A percentile compares a stretch with the other conserved stretches of the same genome.
phyloP scores from a whole-genome alignment of 1,140 invertebrate species.

The Dendroctonus valens region DNA sequence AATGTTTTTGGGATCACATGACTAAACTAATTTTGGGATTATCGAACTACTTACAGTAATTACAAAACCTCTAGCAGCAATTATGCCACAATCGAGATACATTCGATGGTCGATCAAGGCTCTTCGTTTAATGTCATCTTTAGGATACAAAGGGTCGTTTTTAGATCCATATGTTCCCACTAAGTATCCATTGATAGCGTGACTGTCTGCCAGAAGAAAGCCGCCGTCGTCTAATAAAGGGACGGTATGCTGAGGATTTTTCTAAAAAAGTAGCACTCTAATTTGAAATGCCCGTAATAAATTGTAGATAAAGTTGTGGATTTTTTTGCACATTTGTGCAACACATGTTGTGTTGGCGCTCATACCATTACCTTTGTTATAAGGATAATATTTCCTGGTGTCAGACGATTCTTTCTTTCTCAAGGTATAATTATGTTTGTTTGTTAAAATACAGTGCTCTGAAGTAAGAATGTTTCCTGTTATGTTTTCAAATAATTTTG shows the following conservation, averaged over 20 bases:
- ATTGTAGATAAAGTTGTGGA: no score
- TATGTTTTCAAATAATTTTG: no score
- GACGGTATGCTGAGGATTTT: conserved; percentile 67
- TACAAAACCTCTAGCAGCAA: conserved; percentile 47
- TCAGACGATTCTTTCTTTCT: no score
- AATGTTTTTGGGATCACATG: not conserved
- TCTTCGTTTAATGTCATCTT: conserved; percentile 51
- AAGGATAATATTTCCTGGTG: no score
- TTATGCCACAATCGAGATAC: conserved; percentile 55
- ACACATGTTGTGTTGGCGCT: no score
- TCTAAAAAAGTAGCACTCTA: conserved; percentile 39
- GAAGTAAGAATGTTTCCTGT: no score
- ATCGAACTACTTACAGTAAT: conserved; percentile 26
- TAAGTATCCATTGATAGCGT: conserved; percentile 59
- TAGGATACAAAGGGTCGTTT: conserved; percentile 58
- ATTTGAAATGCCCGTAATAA: no score
- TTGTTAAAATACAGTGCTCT: no score
- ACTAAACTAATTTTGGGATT: not conserved
- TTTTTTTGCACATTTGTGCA: no score
- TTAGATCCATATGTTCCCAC: conserved; percentile 56
- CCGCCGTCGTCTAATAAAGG: conserved; percentile 66
- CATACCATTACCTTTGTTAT: no score
- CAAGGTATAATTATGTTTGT: no score
- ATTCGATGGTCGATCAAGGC: conserved; percentile 56
- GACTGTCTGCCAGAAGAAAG: conserved; percentile 60